Percentiles rank a stretch among this genome's conserved stretches.
phyloP scores from a whole-genome alignment of 64 coral and sea anemone species.

The Porites australiensis region DNA sequence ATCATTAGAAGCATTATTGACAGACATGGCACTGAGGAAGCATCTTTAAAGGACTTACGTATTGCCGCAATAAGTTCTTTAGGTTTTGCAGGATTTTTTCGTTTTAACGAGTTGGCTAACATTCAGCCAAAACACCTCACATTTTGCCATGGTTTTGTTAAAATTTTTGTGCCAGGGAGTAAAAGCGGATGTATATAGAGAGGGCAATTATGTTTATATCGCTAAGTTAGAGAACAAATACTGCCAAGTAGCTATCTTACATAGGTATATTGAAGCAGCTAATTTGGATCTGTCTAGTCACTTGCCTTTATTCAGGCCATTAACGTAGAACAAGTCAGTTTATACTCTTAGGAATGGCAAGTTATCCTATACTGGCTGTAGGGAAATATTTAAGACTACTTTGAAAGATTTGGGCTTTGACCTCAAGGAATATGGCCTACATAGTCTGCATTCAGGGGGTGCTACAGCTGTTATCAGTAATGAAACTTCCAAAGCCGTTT shows the following conservation, averaged over 20 bases:
- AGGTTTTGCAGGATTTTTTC: neutral
- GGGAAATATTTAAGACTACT: constrained; percentile 30
- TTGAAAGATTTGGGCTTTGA: constrained; percentile 21
- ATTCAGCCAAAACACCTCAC: constrained; percentile 1
- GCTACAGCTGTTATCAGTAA: neutral
- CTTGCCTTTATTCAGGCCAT: neutral
- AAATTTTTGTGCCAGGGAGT: constrained; percentile 1
- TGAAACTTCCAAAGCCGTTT: neutral
- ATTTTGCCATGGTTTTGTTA: constrained; percentile 15
- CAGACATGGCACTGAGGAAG: too few relatives aligned
- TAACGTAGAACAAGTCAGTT: neutral
- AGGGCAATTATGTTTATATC: constrained; percentile 48
- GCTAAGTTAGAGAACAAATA: constrained; percentile 11
- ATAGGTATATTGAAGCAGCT: too few relatives aligned
- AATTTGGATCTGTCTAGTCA: neutral
- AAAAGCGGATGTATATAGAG: constrained; percentile 45
- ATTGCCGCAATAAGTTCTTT: neutral
- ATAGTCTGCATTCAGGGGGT: constrained; percentile 34
- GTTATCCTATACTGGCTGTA: constrained; percentile 35
- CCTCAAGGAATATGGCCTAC: neutral
- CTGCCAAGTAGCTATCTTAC: constrained; percentile 12
- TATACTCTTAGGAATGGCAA: constrained; percentile 16
- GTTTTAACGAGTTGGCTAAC: neutral
- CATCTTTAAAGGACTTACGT: constrained; percentile 30
- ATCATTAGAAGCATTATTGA: too few relatives aligned